Evolutionary conservation across 2,797 vertebrate species (phyloP), one percentile per base, ranked within the genome.

Genomic region (Apogon hyalosoma): DNA sequence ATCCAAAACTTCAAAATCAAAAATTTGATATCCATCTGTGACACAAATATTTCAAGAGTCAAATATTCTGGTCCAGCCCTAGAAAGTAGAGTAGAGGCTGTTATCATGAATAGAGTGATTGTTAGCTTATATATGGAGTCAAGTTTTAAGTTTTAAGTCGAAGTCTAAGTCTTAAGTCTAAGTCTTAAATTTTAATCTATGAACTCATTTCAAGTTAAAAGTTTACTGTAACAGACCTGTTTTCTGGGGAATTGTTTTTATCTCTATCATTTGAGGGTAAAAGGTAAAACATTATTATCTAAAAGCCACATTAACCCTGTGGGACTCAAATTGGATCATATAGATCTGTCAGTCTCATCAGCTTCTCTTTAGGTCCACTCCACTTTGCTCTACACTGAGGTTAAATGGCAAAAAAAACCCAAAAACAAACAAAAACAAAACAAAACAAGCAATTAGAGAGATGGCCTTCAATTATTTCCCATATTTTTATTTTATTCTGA

Each of bases 281-380:
- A 53, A 70, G 46, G 64, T 55, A 55, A 69, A 15, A 52, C 76
- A 70, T 52, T 62, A 53, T 63, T 52, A 48, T 58, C 42, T 61
- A 54, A 71, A 80, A 61, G 48, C 38, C 42, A 77, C 63, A 69
- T 80, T 9, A 70, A 75, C 55, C 57, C 68, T 5, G 33, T 51
- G 45, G 43, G 68, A 49, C 6, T 5, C 53, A 56, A 53, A 41
- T 21, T 36, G 9, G 46, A 33, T 41, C 69, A 49, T 12, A 11
- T 62, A 61, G 50, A 59, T 66, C 70, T 38, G 0, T 8, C n/a
- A 47, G 50, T 63, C 59, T 73, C 67, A 75, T 73, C 61, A 69
- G 10, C 28, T 48, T 28, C 63, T 16, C 19, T 53, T 69, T 46
- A 61, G 50, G 24, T 68, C 72, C 66, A 53, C 51, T 47, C 18